Evolutionary conservation across 2,888 invertebrate genomes (phyloP).

Genomic region (Oxyscelio sp.): DNA sequence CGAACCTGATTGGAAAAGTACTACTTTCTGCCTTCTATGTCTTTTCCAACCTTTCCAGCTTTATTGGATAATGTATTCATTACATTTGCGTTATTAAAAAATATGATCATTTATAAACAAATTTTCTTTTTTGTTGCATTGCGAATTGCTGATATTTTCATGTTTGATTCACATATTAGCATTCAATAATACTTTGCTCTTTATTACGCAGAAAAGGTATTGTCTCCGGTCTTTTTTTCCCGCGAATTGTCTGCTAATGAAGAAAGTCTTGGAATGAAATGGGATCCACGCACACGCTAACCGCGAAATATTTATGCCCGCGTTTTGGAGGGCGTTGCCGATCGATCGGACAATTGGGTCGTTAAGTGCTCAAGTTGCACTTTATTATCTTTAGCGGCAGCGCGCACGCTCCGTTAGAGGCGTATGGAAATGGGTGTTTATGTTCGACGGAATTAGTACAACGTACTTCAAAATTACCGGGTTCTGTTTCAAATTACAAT

Average conservation of each 20-base stretch:
- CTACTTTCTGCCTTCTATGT: too few species aligned
- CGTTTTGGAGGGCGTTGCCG: conserved; percentile 55
- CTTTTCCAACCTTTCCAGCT: too few species aligned
- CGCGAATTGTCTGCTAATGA: neutral
- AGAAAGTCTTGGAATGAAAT: conserved; percentile 41
- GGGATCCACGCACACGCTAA: conserved; percentile 11
- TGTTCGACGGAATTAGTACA: conserved; percentile 53
- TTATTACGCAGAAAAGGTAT: neutral
- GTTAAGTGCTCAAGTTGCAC: conserved; percentile 60
- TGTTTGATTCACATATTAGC: too few species aligned
- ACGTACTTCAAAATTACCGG: conserved; percentile 43
- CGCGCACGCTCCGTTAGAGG: conserved; percentile 53
- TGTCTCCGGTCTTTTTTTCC: neutral
- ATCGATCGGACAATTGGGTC: conserved; percentile 60
- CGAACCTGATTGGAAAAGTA: too few species aligned
- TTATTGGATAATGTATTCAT: too few species aligned
- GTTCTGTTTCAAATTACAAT: conserved; percentile 41
- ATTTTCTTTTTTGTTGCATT: too few species aligned
- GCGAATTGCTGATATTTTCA: too few species aligned
- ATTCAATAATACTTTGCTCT: neutral
- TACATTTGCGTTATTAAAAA: too few species aligned
- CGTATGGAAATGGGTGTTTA: conserved; percentile 55
- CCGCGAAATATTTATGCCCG: conserved; percentile 49
- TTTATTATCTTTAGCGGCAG: conserved; percentile 51
- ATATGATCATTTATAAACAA: too few species aligned